Conservation (phyloP, 2,888 invertebrate species). For the Serrognathus titanus region DNA sequence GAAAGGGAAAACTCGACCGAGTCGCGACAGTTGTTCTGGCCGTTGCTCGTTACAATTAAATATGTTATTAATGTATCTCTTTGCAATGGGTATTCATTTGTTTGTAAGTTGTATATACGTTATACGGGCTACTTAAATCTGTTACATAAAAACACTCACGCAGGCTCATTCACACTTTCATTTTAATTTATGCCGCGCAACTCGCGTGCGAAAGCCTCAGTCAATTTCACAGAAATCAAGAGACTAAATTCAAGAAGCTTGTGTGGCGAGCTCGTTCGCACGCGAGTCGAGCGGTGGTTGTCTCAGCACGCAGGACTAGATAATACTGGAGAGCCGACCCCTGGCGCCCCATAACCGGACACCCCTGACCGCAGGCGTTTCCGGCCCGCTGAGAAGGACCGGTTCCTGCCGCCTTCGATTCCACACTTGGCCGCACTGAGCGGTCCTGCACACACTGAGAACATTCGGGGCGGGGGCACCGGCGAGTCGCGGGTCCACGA, state of each 20-base stretch:
- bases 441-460: slow-evolving; percentile 9
- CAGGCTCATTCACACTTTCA: slow-evolving; percentile 15
- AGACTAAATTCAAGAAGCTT: slow-evolving; percentile 16
- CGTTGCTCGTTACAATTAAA: slow-evolving; percentile 24
- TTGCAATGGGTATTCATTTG: slow-evolving; percentile 22
- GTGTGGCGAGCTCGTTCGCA: slow-evolving; percentile 3
- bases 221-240: slow-evolving; percentile 25
- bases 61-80: slow-evolving; percentile 26
- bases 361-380: slow-evolving; percentile 58
- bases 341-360: slow-evolving; percentile 54
- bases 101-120: slow-evolving; percentile 39
- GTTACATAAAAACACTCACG: slow-evolving; percentile 33
- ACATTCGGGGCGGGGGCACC: slow-evolving; percentile 19
- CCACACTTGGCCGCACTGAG: slow-evolving; percentile 11
- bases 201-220: slow-evolving; percentile 20
- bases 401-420: slow-evolving; percentile 24
- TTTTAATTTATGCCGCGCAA: slow-evolving; percentile 23
- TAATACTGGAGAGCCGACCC: slow-evolving; percentile 61
- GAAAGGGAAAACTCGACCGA: slow-evolving; percentile 18
- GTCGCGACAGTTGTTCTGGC: slow-evolving; percentile 15
- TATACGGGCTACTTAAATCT: slow-evolving; percentile 36
- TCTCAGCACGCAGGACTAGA: slow-evolving; percentile 58
- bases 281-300: slow-evolving; percentile 13
- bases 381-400: slow-evolving; percentile 54
- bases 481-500: slow-evolving; percentile 25